These are phyloP conservation scores for Hypercompe scribonia DNA, from an alignment of 2,888 invertebrate genomes.

Conservation along the genomic window DNA sequence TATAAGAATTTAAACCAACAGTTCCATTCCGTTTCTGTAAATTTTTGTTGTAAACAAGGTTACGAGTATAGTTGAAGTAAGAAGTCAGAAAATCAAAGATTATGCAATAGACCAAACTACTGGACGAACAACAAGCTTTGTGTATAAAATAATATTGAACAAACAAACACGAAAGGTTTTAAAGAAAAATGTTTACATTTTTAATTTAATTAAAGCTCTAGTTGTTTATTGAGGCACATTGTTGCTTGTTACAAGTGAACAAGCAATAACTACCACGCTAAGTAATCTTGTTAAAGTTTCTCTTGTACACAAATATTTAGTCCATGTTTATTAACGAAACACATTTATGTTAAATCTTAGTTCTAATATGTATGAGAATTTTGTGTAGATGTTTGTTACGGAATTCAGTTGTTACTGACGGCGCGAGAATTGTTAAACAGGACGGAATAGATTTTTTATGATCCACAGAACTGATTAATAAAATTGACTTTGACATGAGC, in stretches of 20 bases:
- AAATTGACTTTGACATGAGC: no score
- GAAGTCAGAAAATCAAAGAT: slow-evolving; percentile 12
- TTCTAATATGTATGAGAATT: no score
- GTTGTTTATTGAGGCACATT: slow-evolving; percentile 4
- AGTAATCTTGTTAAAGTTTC: slow-evolving; percentile 13
- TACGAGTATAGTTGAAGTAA: slow-evolving; percentile 22
- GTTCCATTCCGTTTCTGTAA: slow-evolving; percentile 6
- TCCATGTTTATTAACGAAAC: not conserved
- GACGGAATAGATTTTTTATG: not conserved
- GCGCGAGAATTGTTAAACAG: not conserved
- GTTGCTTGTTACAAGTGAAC: slow-evolving; percentile 18
- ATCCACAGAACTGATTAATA: not conserved
- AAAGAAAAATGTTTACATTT: slow-evolving; percentile 44
- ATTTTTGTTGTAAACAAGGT: slow-evolving; percentile 4
- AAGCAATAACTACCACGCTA: slow-evolving; percentile 13
- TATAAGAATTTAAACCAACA: not conserved
- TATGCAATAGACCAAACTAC: slow-evolving; percentile 30
- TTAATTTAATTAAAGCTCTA: slow-evolving; percentile 44
- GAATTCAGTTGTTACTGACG: not conserved
- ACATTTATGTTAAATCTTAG: not conserved
- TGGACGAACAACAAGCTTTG: slow-evolving; percentile 30
- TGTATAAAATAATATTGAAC: slow-evolving; percentile 46
- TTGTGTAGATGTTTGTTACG: not conserved
- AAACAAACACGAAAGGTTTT: slow-evolving; percentile 39
- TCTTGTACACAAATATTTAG: not conserved